phyloP scores from a whole-genome alignment of 2,797 vertebrate species.

The Anas capensis region DNA sequence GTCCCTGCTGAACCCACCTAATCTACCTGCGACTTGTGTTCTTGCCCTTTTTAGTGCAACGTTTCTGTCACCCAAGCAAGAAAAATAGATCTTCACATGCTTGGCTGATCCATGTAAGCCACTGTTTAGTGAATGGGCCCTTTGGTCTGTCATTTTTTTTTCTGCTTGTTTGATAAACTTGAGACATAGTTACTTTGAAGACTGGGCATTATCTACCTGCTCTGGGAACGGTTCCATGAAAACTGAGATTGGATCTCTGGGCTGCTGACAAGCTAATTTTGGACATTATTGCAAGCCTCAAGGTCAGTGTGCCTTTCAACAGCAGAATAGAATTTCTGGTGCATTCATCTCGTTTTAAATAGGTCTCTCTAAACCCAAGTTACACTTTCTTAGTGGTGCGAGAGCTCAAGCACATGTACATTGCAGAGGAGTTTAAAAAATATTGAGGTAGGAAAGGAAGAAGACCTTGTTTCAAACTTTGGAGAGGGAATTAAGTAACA shows the following conservation, averaged over 20 bases:
- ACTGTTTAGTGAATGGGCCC: constrained; percentile 56
- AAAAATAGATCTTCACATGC: constrained; percentile 64
- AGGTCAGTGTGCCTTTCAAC: constrained; percentile 63
- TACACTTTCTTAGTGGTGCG: not conserved
- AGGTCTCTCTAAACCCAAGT: constrained; percentile 12
- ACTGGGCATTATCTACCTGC: constrained; percentile 61
- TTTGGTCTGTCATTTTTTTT: constrained; percentile 64
- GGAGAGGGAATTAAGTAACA: not conserved
- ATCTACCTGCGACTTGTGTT: constrained; percentile 1
- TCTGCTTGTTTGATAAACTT: constrained; percentile 63
- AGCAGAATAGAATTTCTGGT: constrained; percentile 59
- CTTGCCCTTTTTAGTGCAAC: constrained; percentile 48
- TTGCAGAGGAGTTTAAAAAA: not conserved
- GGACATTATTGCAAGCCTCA: constrained; percentile 53
- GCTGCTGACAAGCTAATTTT: constrained; percentile 74
- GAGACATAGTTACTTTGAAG: constrained; percentile 74
- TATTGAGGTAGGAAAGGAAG: not conserved
- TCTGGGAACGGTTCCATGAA: constrained; percentile 70
- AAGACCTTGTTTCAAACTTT: not conserved
- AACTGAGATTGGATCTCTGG: constrained; percentile 63
- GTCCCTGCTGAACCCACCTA: not conserved
- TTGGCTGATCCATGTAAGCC: constrained; percentile 29
- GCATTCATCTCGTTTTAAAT: constrained; percentile 50
- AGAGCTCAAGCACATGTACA: not conserved
- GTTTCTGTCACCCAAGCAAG: constrained; percentile 62